phyloP scores from a whole-genome alignment of 2,797 vertebrate genomes.

The Aplochiton taeniatus region DNA sequence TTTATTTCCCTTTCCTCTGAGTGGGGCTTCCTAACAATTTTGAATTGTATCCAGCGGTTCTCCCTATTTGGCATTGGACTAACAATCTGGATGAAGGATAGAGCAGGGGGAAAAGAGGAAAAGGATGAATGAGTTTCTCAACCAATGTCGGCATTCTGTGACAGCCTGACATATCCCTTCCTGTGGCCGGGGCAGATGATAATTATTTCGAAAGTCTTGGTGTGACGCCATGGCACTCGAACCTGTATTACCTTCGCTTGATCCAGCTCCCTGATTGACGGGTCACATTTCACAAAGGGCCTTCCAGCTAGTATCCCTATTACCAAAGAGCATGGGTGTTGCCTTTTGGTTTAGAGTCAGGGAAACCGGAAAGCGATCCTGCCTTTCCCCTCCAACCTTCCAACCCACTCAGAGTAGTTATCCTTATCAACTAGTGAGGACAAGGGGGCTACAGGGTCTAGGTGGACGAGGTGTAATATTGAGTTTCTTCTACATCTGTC shows the following conservation, averaged over 20 bases:
- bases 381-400: slow-evolving; percentile 29
- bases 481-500: slow-evolving; percentile 53
- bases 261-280: slow-evolving; percentile 48
- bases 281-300: slow-evolving; percentile 40
- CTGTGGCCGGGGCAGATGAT: slow-evolving; percentile 55
- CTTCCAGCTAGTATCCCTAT: slow-evolving; percentile 18
- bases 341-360: background rate
- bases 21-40: slow-evolving; percentile 60
- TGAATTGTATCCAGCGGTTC: slow-evolving; percentile 58
- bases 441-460: slow-evolving; percentile 25
- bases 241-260: slow-evolving; percentile 37
- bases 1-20: slow-evolving; percentile 46
- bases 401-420: slow-evolving; percentile 51
- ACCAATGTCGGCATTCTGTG: slow-evolving; percentile 40
- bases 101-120: background rate
- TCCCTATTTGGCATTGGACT: slow-evolving; percentile 48
- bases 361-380: slow-evolving; percentile 21
- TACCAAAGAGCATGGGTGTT: background rate
- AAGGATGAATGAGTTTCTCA: slow-evolving; percentile 35
- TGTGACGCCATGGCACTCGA: slow-evolving; percentile 32
- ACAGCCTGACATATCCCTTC: slow-evolving; percentile 57
- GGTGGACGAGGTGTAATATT: slow-evolving; percentile 46
- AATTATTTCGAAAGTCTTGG: slow-evolving; percentile 57
- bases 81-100: slow-evolving; percentile 46
- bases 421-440: slow-evolving; percentile 41